Evolutionary conservation across 2,888 invertebrate species (phyloP).

Genomic region (Stegophylla sp.): DNA sequence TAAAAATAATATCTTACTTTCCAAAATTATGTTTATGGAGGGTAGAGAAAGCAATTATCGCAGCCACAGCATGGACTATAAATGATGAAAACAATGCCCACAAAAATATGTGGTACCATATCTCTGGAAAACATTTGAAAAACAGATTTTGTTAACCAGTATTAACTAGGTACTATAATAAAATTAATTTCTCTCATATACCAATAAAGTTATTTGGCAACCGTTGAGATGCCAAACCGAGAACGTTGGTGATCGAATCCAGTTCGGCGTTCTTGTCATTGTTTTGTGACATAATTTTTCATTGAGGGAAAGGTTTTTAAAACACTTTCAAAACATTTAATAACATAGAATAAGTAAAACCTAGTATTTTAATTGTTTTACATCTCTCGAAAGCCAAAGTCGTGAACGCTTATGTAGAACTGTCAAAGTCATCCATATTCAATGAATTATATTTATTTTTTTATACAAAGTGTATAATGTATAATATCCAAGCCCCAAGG

Average conservation of each 20-base stretch:
- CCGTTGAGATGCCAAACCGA: slow-evolving; percentile 73
- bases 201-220: slow-evolving; percentile 63
- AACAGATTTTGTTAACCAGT: too few species aligned
- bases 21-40: slow-evolving; percentile 93
- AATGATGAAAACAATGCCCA: slow-evolving; percentile 95
- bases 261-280: slow-evolving; percentile 65
- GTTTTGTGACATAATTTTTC: slow-evolving; percentile 12
- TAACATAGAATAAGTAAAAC: too few species aligned
- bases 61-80: slow-evolving; percentile 86
- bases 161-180: not conserved
- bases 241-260: slow-evolving; percentile 75
- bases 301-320: not conserved
- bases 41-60: slow-evolving; percentile 87
- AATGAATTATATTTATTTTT: too few species aligned
- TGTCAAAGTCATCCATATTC: too few species aligned
- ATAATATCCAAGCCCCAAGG: too few species aligned
- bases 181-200: slow-evolving; percentile 24
- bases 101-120: slow-evolving; percentile 96
- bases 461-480: too few species aligned
- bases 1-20: slow-evolving; percentile 66
- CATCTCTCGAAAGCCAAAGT: too few species aligned
- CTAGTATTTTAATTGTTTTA: too few species aligned
- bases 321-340: too few species aligned
- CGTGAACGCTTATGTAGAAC: too few species aligned
- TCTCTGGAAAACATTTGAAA: slow-evolving; percentile 72